Base-by-base conservation (phyloP, 1,140 invertebrate species). In the Drosophila bocqueti region DNA sequence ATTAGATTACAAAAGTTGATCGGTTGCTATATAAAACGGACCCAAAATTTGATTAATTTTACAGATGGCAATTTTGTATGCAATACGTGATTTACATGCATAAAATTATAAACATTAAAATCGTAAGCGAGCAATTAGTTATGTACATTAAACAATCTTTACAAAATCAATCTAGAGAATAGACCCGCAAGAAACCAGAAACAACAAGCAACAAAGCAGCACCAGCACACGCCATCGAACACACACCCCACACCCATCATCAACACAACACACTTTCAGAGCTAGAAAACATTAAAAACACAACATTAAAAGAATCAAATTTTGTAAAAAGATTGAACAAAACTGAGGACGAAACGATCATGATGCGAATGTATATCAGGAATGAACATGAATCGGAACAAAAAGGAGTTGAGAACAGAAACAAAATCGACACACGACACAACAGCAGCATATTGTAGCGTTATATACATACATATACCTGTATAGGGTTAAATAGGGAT, bases 1-100 rank as follows among this genome's bases (percentile, higher is more conserved):
- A 47, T 21, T 43, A 49, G 43, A 47, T 36, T 54, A 67, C 15
- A 54, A 31, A 46, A 50, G 36, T 52, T n/a, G 16, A 65, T 21
- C 38, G 64, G 26, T 36, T 68, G 65, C 43, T 34, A 63, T 24
- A 42, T 29, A 29, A 52, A 57, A 64, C 29, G 49, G 65, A 83
- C 61, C 68, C 60, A 67, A 58, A 47, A 76, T 46, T 49, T n/a
- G 16, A 73, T 64, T 64, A 72, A 47, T 63, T 72, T 60, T 73
- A 73, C 61, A 65, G 55, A 57, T 65, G 69, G 67, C 67, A 79
- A 72, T 73, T 79, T 79, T 79, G 75, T 83, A 87, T 87, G 83
- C 67, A 83, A 87, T 83, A 87, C 64, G 84, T 89, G 83, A 86
- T 82, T 82, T 72, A 86, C 63, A 86, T 83, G 81, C 80, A 73